Evolutionary conservation across 1,140 invertebrate species (phyloP).

Genomic region (Chymomyza costata): DNA sequence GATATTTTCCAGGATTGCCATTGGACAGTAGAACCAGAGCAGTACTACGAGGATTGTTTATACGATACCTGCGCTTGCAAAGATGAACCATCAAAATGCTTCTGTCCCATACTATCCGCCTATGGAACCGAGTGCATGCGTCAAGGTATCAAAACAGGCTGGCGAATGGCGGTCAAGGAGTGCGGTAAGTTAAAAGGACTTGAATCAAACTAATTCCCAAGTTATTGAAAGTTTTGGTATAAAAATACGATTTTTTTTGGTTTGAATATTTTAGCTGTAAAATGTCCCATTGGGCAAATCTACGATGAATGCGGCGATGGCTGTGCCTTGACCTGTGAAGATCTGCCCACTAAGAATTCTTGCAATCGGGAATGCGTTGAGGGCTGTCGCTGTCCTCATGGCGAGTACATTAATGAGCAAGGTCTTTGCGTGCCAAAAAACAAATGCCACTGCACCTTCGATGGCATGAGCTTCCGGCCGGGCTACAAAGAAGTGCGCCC

Average conservation of each 20-base stretch:
- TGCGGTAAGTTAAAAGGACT: slow-evolving; percentile 76
- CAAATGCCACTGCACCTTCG: slow-evolving; percentile 85
- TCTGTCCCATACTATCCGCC: slow-evolving; percentile 87
- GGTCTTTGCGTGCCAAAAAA: slow-evolving; percentile 86
- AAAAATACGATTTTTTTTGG: too few species aligned
- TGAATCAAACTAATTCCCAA: too few species aligned
- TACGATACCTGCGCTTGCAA: slow-evolving; percentile 92
- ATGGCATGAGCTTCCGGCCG: slow-evolving; percentile 83
- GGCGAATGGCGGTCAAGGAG: slow-evolving; percentile 85
- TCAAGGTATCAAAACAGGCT: slow-evolving; percentile 83
- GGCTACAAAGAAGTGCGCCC: slow-evolving; percentile 85
- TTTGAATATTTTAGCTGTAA: too few species aligned
- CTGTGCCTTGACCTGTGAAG: slow-evolving; percentile 83
- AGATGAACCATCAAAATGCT: slow-evolving; percentile 80
- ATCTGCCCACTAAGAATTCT: slow-evolving; percentile 75
- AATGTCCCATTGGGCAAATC: slow-evolving; percentile 85
- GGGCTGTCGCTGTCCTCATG: slow-evolving; percentile 90
- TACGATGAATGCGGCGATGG: slow-evolving; percentile 88
- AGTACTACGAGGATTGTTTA: slow-evolving; percentile 87
- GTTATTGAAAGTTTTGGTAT: too few species aligned
- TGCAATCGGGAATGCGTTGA: slow-evolving; percentile 82
- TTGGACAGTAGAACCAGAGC: slow-evolving; percentile 85
- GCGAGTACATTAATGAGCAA: slow-evolving; percentile 82
- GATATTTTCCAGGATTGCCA: slow-evolving; percentile 88
- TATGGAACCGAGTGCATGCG: slow-evolving; percentile 88